Percentiles rank a stretch among this genome's conserved stretches.
These are phyloP conservation scores for Patagioenas fasciata DNA, from an alignment of 2,113 vertebrate genomes.

Conservation along the genomic window DNA sequence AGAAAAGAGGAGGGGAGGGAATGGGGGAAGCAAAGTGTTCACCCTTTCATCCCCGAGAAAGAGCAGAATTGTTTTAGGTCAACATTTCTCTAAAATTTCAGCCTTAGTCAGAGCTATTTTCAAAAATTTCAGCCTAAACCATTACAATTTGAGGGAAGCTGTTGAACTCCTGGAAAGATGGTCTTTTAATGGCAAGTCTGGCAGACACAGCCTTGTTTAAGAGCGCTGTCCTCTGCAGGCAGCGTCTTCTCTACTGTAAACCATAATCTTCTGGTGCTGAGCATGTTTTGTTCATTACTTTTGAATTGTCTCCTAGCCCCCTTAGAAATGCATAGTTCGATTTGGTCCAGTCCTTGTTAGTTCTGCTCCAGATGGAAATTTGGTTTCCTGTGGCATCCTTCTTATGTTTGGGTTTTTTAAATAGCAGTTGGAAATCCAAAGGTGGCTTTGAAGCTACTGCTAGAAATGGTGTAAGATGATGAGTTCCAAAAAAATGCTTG, in stretches of 20 bases:
- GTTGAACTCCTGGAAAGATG: not conserved
- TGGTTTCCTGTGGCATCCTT: not conserved
- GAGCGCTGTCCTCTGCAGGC: not conserved
- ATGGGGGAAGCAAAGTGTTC: not conserved
- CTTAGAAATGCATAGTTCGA: not conserved
- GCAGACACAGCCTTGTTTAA: not conserved
- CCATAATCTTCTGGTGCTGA: not conserved
- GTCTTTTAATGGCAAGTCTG: not conserved
- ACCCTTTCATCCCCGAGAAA: not conserved
- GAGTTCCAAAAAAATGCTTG: not conserved
- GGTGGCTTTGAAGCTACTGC: not conserved
- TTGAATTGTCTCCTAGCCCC: not conserved
- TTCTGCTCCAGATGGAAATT: not conserved
- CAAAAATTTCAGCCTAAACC: not conserved
- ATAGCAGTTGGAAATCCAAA: not conserved
- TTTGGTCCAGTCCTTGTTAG: not conserved
- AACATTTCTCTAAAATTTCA: not conserved
- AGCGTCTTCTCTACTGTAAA: rapidly evolving
- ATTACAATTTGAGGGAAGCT: not conserved
- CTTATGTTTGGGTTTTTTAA: not conserved
- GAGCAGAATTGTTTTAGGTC: not conserved
- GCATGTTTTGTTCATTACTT: not conserved
- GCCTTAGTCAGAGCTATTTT: not conserved
- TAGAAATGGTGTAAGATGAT: not conserved
- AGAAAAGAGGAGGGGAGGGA: rapidly evolving